Evolutionary conservation across 2,888 invertebrate genomes (phyloP).

Genomic region (Bursaphelenchus okinawaensis): DNA sequence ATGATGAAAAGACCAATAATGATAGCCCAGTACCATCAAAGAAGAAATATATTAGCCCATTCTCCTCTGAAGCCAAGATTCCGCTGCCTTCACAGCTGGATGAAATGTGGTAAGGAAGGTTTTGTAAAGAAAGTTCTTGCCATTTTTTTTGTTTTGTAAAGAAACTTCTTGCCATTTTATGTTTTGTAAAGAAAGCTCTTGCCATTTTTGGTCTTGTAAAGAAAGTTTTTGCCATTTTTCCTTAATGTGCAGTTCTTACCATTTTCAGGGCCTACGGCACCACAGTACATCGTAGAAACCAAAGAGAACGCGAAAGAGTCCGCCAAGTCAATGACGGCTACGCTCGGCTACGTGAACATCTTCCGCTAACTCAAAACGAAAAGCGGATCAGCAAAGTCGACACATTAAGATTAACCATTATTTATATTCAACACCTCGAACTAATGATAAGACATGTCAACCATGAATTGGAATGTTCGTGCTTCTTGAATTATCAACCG

Average conservation of each 20-base stretch:
- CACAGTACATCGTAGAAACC: slow-evolving; percentile 58
- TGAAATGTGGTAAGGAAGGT: slow-evolving; percentile 38
- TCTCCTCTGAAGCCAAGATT: slow-evolving; percentile 57
- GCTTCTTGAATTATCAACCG: slow-evolving; percentile 22
- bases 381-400: slow-evolving; percentile 59
- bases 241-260: slow-evolving; percentile 3
- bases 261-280: slow-evolving; percentile 39
- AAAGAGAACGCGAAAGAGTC: slow-evolving; percentile 59
- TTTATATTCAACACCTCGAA: slow-evolving; percentile 57
- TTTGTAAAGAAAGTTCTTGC: slow-evolving; percentile 6
- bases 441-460: slow-evolving; percentile 34
- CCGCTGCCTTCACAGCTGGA: slow-evolving; percentile 56
- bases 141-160: slow-evolving; percentile 4
- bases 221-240: background rate
- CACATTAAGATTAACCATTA: slow-evolving; percentile 58
- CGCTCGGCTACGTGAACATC: slow-evolving; percentile 53
- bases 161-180: background rate
- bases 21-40: slow-evolving; percentile 4
- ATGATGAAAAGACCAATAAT: background rate
- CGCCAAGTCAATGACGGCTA: slow-evolving; percentile 60
- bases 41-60: slow-evolving; percentile 44
- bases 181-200: slow-evolving; percentile 9
- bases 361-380: slow-evolving; percentile 58
- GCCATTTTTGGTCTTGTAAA: background rate
- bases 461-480: slow-evolving; percentile 27